Base-by-base conservation (phyloP, 2,113 vertebrate genomes). In the Bujurquina vittata region DNA sequence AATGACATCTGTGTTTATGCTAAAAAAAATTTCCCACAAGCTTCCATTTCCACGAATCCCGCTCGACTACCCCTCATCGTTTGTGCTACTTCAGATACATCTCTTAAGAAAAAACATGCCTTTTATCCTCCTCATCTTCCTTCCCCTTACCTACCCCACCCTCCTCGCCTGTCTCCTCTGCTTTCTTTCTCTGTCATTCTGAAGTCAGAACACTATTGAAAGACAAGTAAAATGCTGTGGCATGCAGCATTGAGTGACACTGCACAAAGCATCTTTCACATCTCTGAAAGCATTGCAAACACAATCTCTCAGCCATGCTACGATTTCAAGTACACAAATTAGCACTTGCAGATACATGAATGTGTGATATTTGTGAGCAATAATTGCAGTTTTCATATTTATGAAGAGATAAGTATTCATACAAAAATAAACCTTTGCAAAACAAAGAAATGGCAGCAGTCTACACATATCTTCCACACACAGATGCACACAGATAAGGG, bases 131-230 rank as follows among this genome's bases (percentile, higher is more conserved):
- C 58, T 37, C 26, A 23, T 18, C 31, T 58, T 11, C 49, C n/a
- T 29, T 33, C 11, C 26, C 33, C 10, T 72, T 5, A 75, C 56
- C 52, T 2, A 14, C 33, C 1, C 35, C 35, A 0, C 11, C 7
- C 76, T 60, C 29, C 33, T 77, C 6, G 4, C 83, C 57, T 14
- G 1, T 73, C 80, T 81, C 63, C 62, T 69, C 29, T 10, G 23
- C 58, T 75, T 80, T 59, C 65, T 82, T 61, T 74, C 15, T 12
- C 59, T 22, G 59, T n/a, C 18, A 26, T 75, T 89, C 61, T 79
- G 81, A 89, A 83, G 61, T 88, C 82, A 79, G 73, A 83, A 10
- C 79, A 2, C 84, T 10, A 81, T 78, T 90, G 89, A 90, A 88
- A 87, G 89, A 89, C 18, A 20, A 22, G 77, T 77, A 83, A 75